A percentile compares a stretch with the other conserved stretches of the same genome.
Evolutionary conservation across 2,888 invertebrate species (phyloP).

Genomic region (Cybosia mesomella): DNA sequence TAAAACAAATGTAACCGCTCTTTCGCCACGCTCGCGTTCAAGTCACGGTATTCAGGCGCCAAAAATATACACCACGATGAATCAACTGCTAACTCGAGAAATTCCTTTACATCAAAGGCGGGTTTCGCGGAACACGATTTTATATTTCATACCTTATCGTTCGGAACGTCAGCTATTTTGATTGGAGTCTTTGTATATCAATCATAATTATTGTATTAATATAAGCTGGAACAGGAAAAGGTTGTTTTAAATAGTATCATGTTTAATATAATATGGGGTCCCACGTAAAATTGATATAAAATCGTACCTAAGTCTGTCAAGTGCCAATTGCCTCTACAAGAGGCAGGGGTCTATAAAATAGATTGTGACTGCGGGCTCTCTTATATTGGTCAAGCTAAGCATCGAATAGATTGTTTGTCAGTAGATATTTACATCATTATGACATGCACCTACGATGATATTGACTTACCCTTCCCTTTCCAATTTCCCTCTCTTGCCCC

Average conservation of each 20-base stretch:
- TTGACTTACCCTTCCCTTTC: neutral
- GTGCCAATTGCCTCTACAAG: too few species aligned
- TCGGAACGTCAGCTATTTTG: constrained; percentile 47
- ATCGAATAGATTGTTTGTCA: neutral
- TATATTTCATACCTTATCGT: constrained; percentile 54
- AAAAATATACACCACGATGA: constrained; percentile 77
- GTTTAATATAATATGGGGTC: neutral
- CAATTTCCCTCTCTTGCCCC: neutral
- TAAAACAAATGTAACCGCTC: constrained; percentile 72
- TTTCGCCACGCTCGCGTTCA: constrained; percentile 65
- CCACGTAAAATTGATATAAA: neutral
- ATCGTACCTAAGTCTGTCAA: neutral
- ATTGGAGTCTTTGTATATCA: constrained; percentile 46
- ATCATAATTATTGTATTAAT: constrained; percentile 31
- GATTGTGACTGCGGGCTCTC: too few species aligned
- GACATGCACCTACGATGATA: neutral
- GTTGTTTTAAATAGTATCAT: neutral
- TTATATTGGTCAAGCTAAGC: too few species aligned
- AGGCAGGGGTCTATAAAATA: too few species aligned
- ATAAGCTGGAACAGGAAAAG: neutral
- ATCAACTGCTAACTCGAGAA: constrained; percentile 79
- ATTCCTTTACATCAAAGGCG: constrained; percentile 80
- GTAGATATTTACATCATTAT: neutral
- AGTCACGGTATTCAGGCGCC: constrained; percentile 61
- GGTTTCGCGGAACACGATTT: constrained; percentile 71